phyloP scores from a whole-genome alignment of 1,140 invertebrate genomes.

The Drosophila ananassae region DNA sequence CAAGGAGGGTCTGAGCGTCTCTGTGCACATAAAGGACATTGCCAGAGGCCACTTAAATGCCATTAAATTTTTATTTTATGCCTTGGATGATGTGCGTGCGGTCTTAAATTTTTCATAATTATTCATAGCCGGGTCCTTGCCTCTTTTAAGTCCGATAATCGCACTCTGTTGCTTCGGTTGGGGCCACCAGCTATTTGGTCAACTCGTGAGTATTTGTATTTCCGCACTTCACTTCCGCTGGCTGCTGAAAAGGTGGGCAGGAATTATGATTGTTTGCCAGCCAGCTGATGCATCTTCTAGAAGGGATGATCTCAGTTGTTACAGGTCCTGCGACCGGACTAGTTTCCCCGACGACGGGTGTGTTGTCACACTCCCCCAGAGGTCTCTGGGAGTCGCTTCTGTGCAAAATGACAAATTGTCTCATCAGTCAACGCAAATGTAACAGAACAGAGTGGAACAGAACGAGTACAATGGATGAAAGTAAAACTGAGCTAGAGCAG shows the following conservation, averaged over 20 bases:
- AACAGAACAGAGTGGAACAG: conserved; percentile 30
- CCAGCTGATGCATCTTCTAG: conserved; percentile 49
- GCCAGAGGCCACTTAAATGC: conserved; percentile 77
- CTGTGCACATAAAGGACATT: conserved; percentile 42
- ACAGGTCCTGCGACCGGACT: conserved; percentile 24
- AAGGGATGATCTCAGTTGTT: conserved; percentile 23
- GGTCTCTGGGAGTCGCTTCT: conserved; percentile 53
- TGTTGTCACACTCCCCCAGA: conserved; percentile 23
- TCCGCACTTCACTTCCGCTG: conserved; percentile 47
- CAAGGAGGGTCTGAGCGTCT: neutral
- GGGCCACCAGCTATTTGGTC: conserved; percentile 67
- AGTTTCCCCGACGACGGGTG: conserved; percentile 44
- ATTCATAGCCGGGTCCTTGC: conserved; percentile 59
- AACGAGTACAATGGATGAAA: conserved; percentile 33
- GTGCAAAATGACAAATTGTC: conserved; percentile 78
- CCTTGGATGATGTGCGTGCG: conserved; percentile 56
- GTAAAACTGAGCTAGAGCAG: conserved; percentile 32
- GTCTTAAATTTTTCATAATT: conserved; percentile 75
- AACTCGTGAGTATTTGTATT: conserved; percentile 62
- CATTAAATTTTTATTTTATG: conserved; percentile 77
- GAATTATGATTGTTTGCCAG: conserved; percentile 61
- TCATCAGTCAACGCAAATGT: conserved; percentile 65
- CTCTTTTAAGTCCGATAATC: conserved; percentile 43
- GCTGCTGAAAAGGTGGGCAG: conserved; percentile 9
- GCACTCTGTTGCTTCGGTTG: conserved; percentile 35